Evolutionary conservation across 2,113 vertebrate genomes (phyloP).

Genomic region (Neodontobutis hainanensis): DNA sequence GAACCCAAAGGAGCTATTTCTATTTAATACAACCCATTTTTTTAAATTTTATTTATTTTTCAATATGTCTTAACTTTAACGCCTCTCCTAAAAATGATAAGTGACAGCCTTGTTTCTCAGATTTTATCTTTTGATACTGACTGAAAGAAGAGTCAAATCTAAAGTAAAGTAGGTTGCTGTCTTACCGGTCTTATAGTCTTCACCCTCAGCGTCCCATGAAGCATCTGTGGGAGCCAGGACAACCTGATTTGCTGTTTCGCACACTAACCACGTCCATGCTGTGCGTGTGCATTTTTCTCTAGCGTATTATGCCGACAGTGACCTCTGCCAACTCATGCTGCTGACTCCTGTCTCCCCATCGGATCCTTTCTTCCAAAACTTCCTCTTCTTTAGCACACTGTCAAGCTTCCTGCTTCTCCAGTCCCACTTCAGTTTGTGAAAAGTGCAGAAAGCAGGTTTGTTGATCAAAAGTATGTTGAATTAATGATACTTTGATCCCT

Average conservation of each 20-base stretch:
- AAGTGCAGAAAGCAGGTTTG: background rate
- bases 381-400: conserved; percentile 9
- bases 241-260: conserved; percentile 56
- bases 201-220: conserved; percentile 40
- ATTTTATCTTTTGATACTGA: background rate
- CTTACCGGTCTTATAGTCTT: conserved; percentile 35
- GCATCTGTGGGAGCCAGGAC: conserved; percentile 46
- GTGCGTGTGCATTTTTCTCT: conserved; percentile 20
- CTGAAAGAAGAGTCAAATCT: background rate
- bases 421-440: conserved; percentile 1
- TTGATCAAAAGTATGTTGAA: conserved; percentile 30
- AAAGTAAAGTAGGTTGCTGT: rapidly evolving
- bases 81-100: background rate
- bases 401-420: conserved; percentile 11
- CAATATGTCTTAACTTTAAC: no score
- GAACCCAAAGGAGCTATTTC: no score
- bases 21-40: no score
- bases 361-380: conserved; percentile 14
- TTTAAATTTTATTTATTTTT: no score
- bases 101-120: background rate
- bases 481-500: conserved; percentile 53
- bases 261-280: conserved; percentile 49
- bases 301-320: conserved; percentile 31
- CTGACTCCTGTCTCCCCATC: conserved; percentile 42
- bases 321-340: conserved; percentile 46